A percentile compares a stretch with the other conserved stretches of the same genome.
Evolutionary conservation across 1,140 invertebrate genomes (phyloP).

Genomic region (Sinella curviseta): DNA sequence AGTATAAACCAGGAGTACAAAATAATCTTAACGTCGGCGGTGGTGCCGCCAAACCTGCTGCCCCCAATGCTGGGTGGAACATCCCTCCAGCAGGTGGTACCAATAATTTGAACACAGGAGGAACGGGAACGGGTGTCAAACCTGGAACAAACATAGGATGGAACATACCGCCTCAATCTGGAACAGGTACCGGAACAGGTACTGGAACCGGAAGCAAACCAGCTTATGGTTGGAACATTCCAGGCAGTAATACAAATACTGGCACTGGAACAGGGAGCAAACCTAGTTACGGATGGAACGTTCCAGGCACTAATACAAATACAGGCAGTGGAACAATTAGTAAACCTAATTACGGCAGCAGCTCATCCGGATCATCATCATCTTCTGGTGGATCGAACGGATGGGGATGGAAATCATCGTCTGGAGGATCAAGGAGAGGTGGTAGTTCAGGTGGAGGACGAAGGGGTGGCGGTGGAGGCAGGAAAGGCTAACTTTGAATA

Average conservation of each 20-base stretch:
- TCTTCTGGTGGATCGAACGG: neutral
- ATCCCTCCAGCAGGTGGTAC: constrained; percentile 26
- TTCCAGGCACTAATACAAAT: constrained; percentile 10
- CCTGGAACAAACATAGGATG: constrained; percentile 40
- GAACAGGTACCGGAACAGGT: neutral
- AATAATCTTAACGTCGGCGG: constrained; percentile 28
- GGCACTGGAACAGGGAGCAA: neutral
- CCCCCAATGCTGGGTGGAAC: constrained; percentile 37
- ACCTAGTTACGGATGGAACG: constrained; percentile 37
- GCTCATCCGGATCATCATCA: neutral
- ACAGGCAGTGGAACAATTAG: constrained; percentile 1
- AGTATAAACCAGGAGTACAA: neutral
- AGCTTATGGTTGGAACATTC: constrained; percentile 4
- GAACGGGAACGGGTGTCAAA: neutral
- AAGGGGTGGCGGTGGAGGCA: constrained; percentile 33
- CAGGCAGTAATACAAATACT: constrained; percentile 1
- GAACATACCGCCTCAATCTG: constrained; percentile 29
- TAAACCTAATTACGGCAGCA: constrained; percentile 18
- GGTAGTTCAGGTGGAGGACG: constrained; percentile 33
- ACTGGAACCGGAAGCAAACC: neutral
- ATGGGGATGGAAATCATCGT: neutral
- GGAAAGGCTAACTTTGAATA: constrained; percentile 35
- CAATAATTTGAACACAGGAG: constrained; percentile 32
- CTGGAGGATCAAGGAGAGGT: constrained; percentile 13
- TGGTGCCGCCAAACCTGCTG: neutral